Conservation (phyloP, 2,113 vertebrate species). For the Crypturellus undulatus region DNA sequence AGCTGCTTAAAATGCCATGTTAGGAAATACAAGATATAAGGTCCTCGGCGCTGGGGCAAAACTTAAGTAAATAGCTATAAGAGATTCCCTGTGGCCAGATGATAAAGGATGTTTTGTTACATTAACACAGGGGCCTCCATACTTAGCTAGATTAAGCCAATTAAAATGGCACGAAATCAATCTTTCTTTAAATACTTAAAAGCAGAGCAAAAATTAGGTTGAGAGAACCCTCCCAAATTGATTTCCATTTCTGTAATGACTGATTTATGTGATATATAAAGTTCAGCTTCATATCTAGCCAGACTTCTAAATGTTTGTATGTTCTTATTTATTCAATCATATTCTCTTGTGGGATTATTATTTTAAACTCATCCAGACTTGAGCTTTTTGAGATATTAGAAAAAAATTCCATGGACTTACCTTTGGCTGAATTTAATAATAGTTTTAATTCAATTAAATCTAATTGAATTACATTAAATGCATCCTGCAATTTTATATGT, state of each 20-base stretch:
- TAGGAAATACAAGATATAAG: neutral
- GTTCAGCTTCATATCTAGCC: conserved; percentile 49
- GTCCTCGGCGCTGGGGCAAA: neutral
- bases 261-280: conserved; percentile 64
- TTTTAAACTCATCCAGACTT: conserved; percentile 75
- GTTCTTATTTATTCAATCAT: conserved; percentile 72
- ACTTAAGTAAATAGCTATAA: neutral
- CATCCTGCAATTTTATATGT: conserved; percentile 66
- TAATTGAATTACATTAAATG: conserved; percentile 70
- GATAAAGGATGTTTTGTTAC: conserved; percentile 27
- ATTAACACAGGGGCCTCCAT: conserved; percentile 46
- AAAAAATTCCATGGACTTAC: conserved; percentile 62
- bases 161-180: conserved; percentile 64
- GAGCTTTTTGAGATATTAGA: conserved; percentile 77
- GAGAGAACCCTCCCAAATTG: conserved; percentile 40
- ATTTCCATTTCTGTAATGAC: conserved; percentile 70
- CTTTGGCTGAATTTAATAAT: conserved; percentile 69
- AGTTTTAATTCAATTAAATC: conserved; percentile 75
- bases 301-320: conserved; percentile 50
- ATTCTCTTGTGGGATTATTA: conserved; percentile 66
- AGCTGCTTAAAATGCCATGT: neutral
- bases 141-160: conserved; percentile 54
- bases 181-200: conserved; percentile 72
- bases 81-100: neutral
- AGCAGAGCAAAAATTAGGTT: conserved; percentile 63